Percentiles rank a stretch among this genome's conserved stretches.
These are phyloP conservation scores for Rhynchonycteris naso DNA, from an alignment of 2,797 vertebrate genomes.

Conservation along the genomic window DNA sequence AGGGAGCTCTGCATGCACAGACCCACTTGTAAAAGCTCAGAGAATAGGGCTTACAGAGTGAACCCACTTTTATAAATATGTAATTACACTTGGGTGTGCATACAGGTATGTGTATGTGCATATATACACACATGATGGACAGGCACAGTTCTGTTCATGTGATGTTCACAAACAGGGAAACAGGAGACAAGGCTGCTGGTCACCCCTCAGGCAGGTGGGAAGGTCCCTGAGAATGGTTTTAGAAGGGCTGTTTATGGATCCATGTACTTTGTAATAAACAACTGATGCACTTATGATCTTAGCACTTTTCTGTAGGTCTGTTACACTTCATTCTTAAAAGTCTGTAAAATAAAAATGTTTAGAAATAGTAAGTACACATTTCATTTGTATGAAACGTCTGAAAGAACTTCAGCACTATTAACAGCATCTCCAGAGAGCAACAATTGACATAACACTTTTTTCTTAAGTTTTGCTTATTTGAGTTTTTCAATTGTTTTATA, in stretches of 20 bases:
- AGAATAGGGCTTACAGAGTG: not conserved
- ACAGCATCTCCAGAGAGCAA: not conserved
- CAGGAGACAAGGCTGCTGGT: not conserved
- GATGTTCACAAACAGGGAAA: not conserved
- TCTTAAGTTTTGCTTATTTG: not conserved
- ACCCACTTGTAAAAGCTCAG: not conserved
- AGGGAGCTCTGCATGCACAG: not conserved
- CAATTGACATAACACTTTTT: not conserved
- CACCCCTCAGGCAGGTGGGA: not conserved
- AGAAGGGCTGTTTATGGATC: not conserved
- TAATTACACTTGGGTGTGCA: accelerated
- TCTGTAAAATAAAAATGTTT: not conserved
- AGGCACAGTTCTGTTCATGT: not conserved
- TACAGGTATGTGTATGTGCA: accelerated
- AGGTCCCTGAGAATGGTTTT: not conserved
- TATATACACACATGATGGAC: not conserved
- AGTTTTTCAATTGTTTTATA: not conserved
- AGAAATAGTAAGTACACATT: not conserved
- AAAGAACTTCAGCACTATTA: not conserved
- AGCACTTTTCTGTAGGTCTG: not conserved
- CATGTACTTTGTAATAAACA: not conserved
- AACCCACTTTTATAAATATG: not conserved
- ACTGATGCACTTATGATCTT: not conserved
- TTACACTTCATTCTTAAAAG: not conserved
- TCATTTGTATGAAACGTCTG: not conserved